These are phyloP conservation scores for Elysia chlorotica DNA, from an alignment of 1,140 invertebrate genomes.

Conservation along the genomic window DNA sequence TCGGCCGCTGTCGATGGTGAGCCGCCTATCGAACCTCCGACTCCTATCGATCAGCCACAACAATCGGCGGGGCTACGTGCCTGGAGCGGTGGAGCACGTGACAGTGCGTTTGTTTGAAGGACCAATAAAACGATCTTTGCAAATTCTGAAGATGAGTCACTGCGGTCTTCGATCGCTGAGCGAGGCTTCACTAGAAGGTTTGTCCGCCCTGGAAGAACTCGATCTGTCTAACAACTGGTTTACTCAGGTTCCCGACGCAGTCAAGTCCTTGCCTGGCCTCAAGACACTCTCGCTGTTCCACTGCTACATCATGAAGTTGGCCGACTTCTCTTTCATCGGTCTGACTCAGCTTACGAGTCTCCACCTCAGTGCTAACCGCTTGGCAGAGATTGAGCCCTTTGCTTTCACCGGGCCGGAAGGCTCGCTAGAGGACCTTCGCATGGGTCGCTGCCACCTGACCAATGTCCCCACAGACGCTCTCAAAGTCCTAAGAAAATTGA, in stretches of 20 bases:
- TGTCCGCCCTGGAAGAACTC: background rate
- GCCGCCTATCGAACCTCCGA: background rate
- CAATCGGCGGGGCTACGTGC: constrained; percentile 1
- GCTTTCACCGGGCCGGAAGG: constrained; percentile 10
- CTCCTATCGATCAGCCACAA: constrained; percentile 13
- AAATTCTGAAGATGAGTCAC: background rate
- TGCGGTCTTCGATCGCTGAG: constrained; percentile 8
- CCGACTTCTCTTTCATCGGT: background rate
- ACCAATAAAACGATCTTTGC: background rate
- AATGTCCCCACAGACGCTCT: constrained; percentile 9
- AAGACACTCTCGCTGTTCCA: background rate
- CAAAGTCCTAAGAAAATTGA: constrained; percentile 1
- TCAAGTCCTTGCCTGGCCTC: background rate
- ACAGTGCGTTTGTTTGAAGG: background rate
- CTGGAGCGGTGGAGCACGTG: background rate
- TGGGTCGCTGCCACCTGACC: background rate
- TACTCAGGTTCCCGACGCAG: background rate
- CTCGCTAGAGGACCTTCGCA: background rate
- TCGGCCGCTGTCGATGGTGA: background rate
- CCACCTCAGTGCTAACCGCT: background rate
- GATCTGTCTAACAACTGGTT: constrained; percentile 21
- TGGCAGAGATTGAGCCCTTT: background rate
- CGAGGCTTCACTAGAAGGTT: background rate
- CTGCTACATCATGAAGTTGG: background rate
- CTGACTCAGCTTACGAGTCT: constrained; percentile 1